Conservation (phyloP, 2,888 invertebrate species). For the Phortica okadai region DNA sequence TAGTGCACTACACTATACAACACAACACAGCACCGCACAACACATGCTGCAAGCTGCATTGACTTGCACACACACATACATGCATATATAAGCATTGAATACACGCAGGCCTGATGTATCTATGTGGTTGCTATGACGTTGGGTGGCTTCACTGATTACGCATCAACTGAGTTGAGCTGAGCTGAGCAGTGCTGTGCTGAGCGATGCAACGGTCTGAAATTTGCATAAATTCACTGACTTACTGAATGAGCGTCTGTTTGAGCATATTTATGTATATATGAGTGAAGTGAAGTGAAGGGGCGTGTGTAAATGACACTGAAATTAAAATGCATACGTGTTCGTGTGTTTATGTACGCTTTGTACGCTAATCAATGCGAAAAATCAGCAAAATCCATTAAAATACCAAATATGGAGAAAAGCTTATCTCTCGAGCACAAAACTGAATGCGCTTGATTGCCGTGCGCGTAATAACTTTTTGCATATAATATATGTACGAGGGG, state of each 20-base stretch:
- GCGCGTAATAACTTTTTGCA: constrained; percentile 10
- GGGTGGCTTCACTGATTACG: constrained; percentile 24
- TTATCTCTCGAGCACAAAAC: constrained; percentile 19
- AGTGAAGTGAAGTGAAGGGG: not conserved
- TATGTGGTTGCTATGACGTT: constrained; percentile 24
- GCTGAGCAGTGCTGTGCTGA: not conserved
- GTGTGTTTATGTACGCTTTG: not conserved
- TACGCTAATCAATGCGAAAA: constrained; percentile 24
- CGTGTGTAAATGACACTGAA: constrained; percentile 3
- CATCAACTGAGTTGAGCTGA: not conserved
- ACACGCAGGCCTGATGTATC: not conserved
- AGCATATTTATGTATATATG: not conserved
- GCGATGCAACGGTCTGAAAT: not conserved
- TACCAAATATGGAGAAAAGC: constrained; percentile 22
- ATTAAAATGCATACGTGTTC: constrained; percentile 5
- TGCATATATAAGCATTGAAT: not conserved
- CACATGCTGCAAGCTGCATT: constrained; percentile 9
- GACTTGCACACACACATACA: not conserved
- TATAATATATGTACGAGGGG: not conserved
- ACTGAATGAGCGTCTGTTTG: not conserved
- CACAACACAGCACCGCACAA: not conserved
- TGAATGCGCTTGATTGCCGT: not conserved
- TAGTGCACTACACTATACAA: not conserved
- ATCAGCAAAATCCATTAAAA: constrained; percentile 33
- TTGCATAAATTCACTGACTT: not conserved